phyloP scores from a whole-genome alignment of 2,888 invertebrate species.

The Stenolophus ochropezus region DNA sequence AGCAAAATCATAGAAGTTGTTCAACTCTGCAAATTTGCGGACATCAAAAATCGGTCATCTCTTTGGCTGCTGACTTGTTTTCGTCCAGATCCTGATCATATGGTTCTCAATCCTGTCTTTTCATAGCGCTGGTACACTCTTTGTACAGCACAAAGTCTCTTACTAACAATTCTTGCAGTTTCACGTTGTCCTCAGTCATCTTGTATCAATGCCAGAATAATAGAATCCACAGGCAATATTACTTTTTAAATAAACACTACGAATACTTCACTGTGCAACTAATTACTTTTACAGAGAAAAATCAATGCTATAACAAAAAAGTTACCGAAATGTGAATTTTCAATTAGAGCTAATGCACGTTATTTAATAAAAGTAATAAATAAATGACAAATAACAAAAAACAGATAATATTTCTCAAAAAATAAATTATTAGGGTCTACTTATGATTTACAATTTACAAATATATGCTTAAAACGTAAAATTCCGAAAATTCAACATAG shows the following conservation, averaged over 20 bases:
- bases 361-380: neutral
- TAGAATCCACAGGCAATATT: conserved; percentile 53
- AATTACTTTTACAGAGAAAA: neutral
- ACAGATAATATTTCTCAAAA: too few species aligned
- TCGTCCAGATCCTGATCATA: conserved; percentile 2
- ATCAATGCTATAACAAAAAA: neutral
- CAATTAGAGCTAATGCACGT: neutral
- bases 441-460: too few species aligned
- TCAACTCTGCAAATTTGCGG: neutral
- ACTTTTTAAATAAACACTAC: conserved; percentile 15
- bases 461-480: too few species aligned
- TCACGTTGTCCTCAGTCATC: conserved; percentile 56
- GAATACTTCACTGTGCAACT: neutral
- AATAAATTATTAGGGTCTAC: too few species aligned
- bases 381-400: too few species aligned
- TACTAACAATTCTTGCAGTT: conserved; percentile 58
- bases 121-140: conserved; percentile 1
- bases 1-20: too few species aligned
- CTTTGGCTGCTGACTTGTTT: neutral
- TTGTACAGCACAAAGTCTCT: conserved; percentile 1
- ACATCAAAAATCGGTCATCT: conserved; percentile 6
- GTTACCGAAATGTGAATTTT: neutral
- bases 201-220: conserved; percentile 57
- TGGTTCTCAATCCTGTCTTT: neutral
- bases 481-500: too few species aligned